These are phyloP conservation scores for Botrylloides violaceus DNA, from an alignment of 23 tunicate genomes.

Conservation along the genomic window DNA sequence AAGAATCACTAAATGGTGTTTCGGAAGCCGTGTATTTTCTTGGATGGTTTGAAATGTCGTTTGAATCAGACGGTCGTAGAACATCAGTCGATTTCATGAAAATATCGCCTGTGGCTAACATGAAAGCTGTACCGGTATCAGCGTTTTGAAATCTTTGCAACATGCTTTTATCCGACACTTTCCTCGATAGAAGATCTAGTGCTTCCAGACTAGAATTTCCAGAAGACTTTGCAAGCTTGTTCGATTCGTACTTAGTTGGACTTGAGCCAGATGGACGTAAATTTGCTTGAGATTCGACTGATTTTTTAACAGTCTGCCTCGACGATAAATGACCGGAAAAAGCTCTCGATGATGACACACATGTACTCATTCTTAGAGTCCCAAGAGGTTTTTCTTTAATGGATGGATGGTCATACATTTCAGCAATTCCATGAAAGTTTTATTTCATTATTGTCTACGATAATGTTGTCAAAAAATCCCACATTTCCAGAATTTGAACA, in stretches of 20 bases:
- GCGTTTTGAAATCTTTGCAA: neutral
- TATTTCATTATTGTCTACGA: too few species aligned
- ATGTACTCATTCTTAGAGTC: neutral
- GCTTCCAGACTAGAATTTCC: neutral
- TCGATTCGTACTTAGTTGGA: neutral
- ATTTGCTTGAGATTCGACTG: neutral
- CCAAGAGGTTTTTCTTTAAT: neutral
- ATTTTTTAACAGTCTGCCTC: neutral
- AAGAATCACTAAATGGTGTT: neutral
- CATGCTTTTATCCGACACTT: slow-evolving; percentile 4
- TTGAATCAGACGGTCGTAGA: neutral
- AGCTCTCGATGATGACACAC: neutral
- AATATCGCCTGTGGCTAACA: slow-evolving; percentile 19
- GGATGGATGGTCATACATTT: neutral
- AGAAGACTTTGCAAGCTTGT: neutral
- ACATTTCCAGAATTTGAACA: too few species aligned
- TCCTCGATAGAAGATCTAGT: neutral
- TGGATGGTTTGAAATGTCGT: neutral
- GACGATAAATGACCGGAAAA: neutral
- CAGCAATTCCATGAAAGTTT: too few species aligned
- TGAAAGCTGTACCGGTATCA: slow-evolving; percentile 4
- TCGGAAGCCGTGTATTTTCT: neutral
- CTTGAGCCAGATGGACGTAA: neutral
- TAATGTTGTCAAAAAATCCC: too few species aligned
- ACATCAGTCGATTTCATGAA: slow-evolving; percentile 12